Evolutionary conservation across 2,888 invertebrate genomes (phyloP).

Genomic region (Cerceris ruficornis): DNA sequence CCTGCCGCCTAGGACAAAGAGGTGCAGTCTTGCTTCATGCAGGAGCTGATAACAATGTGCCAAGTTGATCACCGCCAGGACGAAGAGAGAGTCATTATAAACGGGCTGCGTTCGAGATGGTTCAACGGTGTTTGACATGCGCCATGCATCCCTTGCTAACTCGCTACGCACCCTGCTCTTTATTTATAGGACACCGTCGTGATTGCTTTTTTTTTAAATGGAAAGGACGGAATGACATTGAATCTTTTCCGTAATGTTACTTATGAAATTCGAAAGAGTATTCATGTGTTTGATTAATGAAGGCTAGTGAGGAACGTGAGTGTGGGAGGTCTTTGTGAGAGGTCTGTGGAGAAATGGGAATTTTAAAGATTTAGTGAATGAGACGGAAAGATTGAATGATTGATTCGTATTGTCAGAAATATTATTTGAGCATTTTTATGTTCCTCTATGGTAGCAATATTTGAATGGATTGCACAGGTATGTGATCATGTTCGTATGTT

Average conservation of each 20-base stretch:
- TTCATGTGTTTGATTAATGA: too few relatives aligned
- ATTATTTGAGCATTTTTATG: too few relatives aligned
- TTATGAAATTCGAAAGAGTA: neutral
- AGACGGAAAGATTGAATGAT: too few relatives aligned
- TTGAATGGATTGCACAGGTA: too few relatives aligned
- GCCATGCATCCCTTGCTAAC: slow-evolving; percentile 38
- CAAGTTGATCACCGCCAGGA: slow-evolving; percentile 22
- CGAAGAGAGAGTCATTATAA: slow-evolving; percentile 41
- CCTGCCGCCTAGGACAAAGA: slow-evolving; percentile 81
- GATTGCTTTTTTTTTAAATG: slow-evolving; percentile 8
- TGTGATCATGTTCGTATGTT: too few relatives aligned
- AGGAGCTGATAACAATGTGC: slow-evolving; percentile 65
- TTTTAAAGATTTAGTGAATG: too few relatives aligned
- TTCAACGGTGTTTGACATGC: slow-evolving; percentile 37
- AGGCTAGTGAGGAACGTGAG: too few relatives aligned
- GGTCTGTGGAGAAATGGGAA: too few relatives aligned
- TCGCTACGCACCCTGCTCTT: slow-evolving; percentile 33
- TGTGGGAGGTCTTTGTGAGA: too few relatives aligned
- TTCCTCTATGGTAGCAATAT: too few relatives aligned
- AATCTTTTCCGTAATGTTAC: neutral
- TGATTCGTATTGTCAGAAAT: too few relatives aligned
- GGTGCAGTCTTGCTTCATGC: slow-evolving; percentile 69
- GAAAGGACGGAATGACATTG: slow-evolving; percentile 10
- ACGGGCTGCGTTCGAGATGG: slow-evolving; percentile 14
- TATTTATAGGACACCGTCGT: slow-evolving; percentile 26